phyloP scores from a whole-genome alignment of 1,140 invertebrate species.

The Bombus impatiens region DNA sequence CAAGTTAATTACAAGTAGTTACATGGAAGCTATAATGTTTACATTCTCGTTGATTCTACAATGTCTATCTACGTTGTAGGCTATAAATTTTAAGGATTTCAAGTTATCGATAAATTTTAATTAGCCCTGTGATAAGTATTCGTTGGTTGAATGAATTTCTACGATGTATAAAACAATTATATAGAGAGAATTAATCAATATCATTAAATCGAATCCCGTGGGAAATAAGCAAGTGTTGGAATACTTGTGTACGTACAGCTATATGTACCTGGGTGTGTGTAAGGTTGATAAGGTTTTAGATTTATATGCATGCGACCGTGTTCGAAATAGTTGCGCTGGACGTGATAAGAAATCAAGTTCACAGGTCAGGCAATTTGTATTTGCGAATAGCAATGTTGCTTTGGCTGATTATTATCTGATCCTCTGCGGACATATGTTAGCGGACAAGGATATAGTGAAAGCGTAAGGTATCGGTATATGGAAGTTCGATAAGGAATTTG shows the following conservation, averaged over 20 bases:
- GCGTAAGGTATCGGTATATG: not conserved
- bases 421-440: not conserved
- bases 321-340: constrained; percentile 6
- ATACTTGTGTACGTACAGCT: too few species aligned
- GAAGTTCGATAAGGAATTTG: not conserved
- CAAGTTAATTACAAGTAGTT: too few species aligned
- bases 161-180: too few species aligned
- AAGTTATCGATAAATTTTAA: too few species aligned
- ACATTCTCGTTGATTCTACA: too few species aligned
- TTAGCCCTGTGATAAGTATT: too few species aligned
- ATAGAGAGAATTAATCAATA: too few species aligned
- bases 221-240: too few species aligned
- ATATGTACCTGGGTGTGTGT: not conserved
- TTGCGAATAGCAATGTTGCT: constrained; percentile 1
- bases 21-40: too few species aligned
- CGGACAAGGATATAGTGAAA: not conserved
- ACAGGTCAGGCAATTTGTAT: constrained; percentile 28
- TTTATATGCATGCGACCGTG: constrained; percentile 4
- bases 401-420: constrained; percentile 26
- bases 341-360: constrained; percentile 32
- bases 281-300: not conserved
- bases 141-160: too few species aligned
- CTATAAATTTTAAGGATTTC: too few species aligned
- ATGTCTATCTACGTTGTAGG: too few species aligned
- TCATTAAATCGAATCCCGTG: not conserved